Evolutionary conservation across 2,113 vertebrate species (phyloP).

Genomic region (Ailuropoda melanoleuca): DNA sequence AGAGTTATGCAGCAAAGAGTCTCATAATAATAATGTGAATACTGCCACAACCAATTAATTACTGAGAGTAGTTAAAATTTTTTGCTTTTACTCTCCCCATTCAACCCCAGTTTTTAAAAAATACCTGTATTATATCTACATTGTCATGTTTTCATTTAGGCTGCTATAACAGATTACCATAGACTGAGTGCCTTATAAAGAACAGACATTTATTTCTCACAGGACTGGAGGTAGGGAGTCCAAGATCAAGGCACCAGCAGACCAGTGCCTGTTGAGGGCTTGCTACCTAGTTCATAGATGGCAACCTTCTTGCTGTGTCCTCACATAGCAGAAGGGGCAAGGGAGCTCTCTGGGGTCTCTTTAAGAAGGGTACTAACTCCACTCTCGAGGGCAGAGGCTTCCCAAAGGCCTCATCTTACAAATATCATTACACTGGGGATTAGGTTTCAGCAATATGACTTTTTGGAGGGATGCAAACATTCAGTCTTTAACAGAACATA

Average conservation of each 20-base stretch:
- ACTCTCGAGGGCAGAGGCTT: not conserved
- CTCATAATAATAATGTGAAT: not conserved
- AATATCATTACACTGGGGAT: not conserved
- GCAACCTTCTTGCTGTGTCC: too few species aligned
- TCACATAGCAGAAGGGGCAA: not conserved
- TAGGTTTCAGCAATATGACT: not conserved
- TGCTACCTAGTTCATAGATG: not conserved
- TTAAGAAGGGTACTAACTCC: not conserved
- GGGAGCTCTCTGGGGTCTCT: not conserved
- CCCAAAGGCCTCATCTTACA: not conserved
- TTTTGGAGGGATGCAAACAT: not conserved
- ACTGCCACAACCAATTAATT: not conserved
- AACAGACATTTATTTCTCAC: not conserved
- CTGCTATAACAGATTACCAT: not conserved
- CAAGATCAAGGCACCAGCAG: not conserved
- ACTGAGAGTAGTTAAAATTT: not conserved
- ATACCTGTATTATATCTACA: not conserved
- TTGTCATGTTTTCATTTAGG: not conserved
- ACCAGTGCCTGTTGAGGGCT: not conserved
- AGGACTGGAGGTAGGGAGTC: not conserved
- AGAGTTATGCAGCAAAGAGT: not conserved
- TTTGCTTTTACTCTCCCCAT: not conserved
- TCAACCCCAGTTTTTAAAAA: not conserved
- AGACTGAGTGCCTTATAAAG: not conserved
- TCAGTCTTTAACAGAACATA: not conserved